Conservation (phyloP, 2,888 invertebrate genomes). For the Apocheima hispidaria region DNA sequence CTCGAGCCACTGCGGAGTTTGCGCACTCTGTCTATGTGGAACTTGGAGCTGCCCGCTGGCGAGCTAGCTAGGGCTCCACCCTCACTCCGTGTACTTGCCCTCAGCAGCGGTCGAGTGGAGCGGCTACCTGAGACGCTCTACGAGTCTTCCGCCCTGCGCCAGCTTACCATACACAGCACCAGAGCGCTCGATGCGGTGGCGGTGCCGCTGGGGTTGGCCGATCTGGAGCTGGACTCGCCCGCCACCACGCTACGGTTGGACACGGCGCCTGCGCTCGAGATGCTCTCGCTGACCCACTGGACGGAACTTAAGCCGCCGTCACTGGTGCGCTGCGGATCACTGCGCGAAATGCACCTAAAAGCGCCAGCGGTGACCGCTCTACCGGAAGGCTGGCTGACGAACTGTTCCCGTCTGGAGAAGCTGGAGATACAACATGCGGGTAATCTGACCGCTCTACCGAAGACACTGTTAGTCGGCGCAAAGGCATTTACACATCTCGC, state of each 20-base stretch:
- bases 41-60: not conserved
- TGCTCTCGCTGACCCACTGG: not conserved
- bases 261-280: not conserved
- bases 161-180: not conserved
- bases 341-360: not conserved
- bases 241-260: not conserved
- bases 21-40: not conserved
- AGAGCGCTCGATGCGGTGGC: not conserved
- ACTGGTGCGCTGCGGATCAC: not conserved
- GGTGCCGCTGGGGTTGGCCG: not conserved
- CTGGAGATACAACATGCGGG: not conserved
- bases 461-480: not conserved
- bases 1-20: not conserved
- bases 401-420: not conserved
- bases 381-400: constrained; percentile 1
- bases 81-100: not conserved
- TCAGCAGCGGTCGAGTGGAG: not conserved
- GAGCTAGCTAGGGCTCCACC: not conserved
- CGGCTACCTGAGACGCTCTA: not conserved
- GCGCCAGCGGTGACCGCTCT: not conserved
- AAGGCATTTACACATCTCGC: not conserved
- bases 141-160: not conserved
- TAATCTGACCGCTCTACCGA: not conserved
- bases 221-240: not conserved
- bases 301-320: not conserved